phyloP scores from a whole-genome alignment of 1,140 invertebrate species.

The Drosophila leontia region DNA sequence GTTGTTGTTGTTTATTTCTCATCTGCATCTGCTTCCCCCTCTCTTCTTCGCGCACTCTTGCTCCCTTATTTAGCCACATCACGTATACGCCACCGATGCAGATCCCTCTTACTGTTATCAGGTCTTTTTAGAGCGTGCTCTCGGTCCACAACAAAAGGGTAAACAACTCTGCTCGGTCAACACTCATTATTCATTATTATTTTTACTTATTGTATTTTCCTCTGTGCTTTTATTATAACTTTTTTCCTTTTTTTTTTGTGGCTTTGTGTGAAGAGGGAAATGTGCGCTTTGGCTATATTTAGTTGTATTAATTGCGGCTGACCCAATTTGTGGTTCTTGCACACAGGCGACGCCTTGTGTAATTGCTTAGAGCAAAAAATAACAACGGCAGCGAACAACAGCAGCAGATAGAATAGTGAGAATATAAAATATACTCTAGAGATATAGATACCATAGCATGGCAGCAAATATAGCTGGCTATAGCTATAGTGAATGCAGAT shows the following conservation, averaged over 20 bases:
- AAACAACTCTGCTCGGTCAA: constrained; percentile 40
- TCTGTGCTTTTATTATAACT: constrained; percentile 14
- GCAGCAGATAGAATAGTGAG: not conserved
- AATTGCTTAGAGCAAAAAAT: constrained; percentile 61
- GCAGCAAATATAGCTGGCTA: constrained; percentile 1
- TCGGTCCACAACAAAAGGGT: constrained; percentile 27
- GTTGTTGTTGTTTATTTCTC: not conserved
- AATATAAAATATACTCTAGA: constrained; percentile 27
- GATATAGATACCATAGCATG: constrained; percentile 7
- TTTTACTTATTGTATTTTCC: constrained; percentile 5
- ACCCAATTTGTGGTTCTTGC: constrained; percentile 68
- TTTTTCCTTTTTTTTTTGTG: constrained; percentile 3
- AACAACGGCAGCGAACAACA: not conserved
- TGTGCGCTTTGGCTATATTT: constrained; percentile 69
- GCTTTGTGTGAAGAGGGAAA: constrained; percentile 17
- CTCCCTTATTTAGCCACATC: constrained; percentile 31
- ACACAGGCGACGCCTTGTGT: constrained; percentile 35
- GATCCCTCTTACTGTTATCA: constrained; percentile 24
- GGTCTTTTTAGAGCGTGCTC: constrained; percentile 18
- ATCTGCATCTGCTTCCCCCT: not conserved
- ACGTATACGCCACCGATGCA: constrained; percentile 40
- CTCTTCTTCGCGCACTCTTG: not conserved
- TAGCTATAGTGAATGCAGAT: constrained; percentile 20
- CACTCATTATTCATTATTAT: constrained; percentile 38
- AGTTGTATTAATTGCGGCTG: constrained; percentile 75